These are phyloP conservation scores for Eptesicus fuscus DNA, from an alignment of 2,113 vertebrate genomes.

Conservation along the genomic window DNA sequence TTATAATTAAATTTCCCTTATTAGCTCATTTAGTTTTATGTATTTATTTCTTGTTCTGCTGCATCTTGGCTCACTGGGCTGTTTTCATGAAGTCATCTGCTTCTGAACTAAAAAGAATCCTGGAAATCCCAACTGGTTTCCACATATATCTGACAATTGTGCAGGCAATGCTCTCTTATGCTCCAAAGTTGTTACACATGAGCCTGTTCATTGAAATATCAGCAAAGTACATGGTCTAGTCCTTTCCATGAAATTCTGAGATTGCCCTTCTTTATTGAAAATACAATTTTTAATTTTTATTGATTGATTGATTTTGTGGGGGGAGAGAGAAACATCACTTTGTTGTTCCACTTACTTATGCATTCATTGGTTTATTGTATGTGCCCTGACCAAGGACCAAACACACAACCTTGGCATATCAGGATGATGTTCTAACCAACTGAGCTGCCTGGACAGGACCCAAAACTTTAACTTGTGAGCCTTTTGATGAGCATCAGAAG, in stretches of 20 bases:
- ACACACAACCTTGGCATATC: not conserved
- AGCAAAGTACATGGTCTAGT: not conserved
- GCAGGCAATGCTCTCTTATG: not conserved
- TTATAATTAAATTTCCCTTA: not conserved
- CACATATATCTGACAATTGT: not conserved
- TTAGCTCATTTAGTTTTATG: slow-evolving; percentile 10
- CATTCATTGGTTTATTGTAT: too few species aligned
- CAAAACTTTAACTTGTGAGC: too few species aligned
- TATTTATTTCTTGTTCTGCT: slow-evolving; percentile 14
- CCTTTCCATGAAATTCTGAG: not conserved
- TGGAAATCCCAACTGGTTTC: not conserved
- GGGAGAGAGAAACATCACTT: too few species aligned
- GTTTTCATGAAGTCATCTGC: not conserved
- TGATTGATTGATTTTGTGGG: too few species aligned
- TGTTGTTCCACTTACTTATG: too few species aligned
- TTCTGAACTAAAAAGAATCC: not conserved
- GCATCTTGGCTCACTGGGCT: not conserved
- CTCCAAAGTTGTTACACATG: not conserved
- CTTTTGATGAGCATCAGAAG: too few species aligned
- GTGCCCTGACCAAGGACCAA: not conserved
- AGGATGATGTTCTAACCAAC: not conserved
- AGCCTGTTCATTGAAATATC: not conserved
- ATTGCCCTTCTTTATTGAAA: not conserved
- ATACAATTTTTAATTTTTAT: not conserved
- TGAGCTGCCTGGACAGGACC: not conserved